Evolutionary conservation across 2,888 invertebrate genomes (phyloP).

Genomic region (Rotaria macrura): DNA sequence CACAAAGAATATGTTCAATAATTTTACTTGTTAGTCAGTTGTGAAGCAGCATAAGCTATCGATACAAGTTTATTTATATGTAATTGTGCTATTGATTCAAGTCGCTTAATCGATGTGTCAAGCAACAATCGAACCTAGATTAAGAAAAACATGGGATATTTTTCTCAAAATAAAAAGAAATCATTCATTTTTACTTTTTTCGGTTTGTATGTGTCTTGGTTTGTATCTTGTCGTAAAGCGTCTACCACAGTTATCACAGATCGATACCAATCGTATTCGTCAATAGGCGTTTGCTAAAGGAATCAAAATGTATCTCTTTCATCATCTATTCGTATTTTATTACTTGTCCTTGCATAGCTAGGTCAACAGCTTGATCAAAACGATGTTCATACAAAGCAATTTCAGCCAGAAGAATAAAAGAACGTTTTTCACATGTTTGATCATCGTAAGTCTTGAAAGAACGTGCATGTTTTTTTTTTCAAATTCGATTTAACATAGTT

Average conservation of each 20-base stretch:
- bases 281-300: not conserved
- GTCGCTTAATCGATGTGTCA: not conserved
- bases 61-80: not conserved
- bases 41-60: slow-evolving; percentile 4
- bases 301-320: not conserved
- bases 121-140: not conserved
- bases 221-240: not conserved
- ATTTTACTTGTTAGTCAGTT: not conserved
- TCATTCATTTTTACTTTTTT: not conserved
- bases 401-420: not conserved
- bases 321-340: not conserved
- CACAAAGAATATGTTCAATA: not conserved
- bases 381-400: not conserved
- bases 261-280: slow-evolving; percentile 1
- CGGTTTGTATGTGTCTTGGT: not conserved
- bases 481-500: not conserved
- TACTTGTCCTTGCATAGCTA: slow-evolving; percentile 21
- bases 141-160: not conserved
- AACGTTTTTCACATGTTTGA: not conserved
- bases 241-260: not conserved
- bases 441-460: not conserved
- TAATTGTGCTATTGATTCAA: not conserved
- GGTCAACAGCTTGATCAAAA: not conserved
- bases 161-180: not conserved
- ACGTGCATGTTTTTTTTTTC: not conserved